Evolutionary conservation across 2,888 invertebrate species (phyloP).

Genomic region (Acronicta psi): DNA sequence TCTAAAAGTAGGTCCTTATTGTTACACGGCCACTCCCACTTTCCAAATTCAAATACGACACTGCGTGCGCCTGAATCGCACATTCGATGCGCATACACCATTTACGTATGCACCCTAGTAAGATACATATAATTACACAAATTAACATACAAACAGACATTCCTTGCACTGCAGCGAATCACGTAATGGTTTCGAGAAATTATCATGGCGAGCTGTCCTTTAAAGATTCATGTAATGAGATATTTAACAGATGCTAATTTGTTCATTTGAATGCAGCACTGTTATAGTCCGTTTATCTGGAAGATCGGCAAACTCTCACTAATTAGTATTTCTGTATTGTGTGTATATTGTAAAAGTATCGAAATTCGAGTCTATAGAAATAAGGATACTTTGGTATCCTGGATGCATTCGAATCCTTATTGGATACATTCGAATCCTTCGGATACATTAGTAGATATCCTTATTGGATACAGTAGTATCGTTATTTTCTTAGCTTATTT

Average conservation of each 20-base stretch:
- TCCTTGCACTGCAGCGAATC: constrained; percentile 45
- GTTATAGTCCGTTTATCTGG: constrained; percentile 43
- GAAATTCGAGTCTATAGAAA: neutral
- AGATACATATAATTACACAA: constrained; percentile 46
- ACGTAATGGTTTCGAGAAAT: constrained; percentile 46
- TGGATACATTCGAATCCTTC: no score
- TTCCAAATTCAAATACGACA: no score
- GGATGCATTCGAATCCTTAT: no score
- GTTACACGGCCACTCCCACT: neutral
- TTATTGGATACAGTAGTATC: no score
- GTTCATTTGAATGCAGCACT: constrained; percentile 54
- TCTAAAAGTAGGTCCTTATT: neutral
- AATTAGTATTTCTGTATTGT: constrained; percentile 36
- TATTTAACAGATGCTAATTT: constrained; percentile 57
- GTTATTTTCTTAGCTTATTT: no score
- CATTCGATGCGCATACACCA: constrained; percentile 20
- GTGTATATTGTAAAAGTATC: constrained; percentile 1
- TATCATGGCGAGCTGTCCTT: constrained; percentile 47
- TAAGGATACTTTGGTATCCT: no score
- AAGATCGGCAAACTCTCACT: constrained; percentile 43
- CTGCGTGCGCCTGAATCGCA: constrained; percentile 19
- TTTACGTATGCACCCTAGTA: constrained; percentile 45
- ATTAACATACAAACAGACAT: constrained; percentile 54
- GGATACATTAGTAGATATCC: no score
- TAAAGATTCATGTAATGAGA: constrained; percentile 56